Base-by-base conservation (phyloP, 2,888 invertebrate genomes). In the Kryphioiulus occultus region DNA sequence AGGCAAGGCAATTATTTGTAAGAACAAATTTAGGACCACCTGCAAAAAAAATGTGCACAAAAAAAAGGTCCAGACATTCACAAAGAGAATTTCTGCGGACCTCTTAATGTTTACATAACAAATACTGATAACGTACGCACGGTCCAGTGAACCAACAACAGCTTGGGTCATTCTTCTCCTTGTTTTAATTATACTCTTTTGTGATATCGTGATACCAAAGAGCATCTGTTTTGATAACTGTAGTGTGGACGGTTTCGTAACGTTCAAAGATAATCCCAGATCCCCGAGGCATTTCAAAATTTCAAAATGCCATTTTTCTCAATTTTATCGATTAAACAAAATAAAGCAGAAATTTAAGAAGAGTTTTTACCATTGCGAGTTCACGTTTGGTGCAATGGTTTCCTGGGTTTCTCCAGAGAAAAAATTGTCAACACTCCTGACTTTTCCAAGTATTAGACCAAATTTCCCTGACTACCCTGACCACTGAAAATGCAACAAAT, bases 81-180 rank as follows among this genome's bases (percentile, higher is more conserved):
- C 78, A 78, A 78, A 78, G 78, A 78, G 78, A n/a, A n/a, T n/a
- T n/a, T n/a, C n/a, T n/a, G n/a, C n/a, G n/a, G n/a, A n/a, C 78
- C 78, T 78, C 78, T 78, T 78, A 78, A 30, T 78, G 78, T 78
- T 78, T 26, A 78, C 78, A 78, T 3, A 78, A 78, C 78, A 78
- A 78, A 78, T 26, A 78, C 78, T 78, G 78, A 78, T 78, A 78
- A 78, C 15, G 78, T 78, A 78, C 78, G 17, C 30, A 78, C 78
- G 78, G 78, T 78, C 78, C 78, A 78, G 78, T 78, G 78, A 78
- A 78, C 78, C 78, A 78, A 78, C 78, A 78, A 30, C 78, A 78
- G 78, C 78, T 78, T 78, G 78, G 78, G 30, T 78, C 78, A 78
- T 78, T 78, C 78, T 78, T 78, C 30, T 30, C 78, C 30, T 26